Conservation (phyloP, 1,140 invertebrate species). For the Proctacanthus coquilletti region DNA sequence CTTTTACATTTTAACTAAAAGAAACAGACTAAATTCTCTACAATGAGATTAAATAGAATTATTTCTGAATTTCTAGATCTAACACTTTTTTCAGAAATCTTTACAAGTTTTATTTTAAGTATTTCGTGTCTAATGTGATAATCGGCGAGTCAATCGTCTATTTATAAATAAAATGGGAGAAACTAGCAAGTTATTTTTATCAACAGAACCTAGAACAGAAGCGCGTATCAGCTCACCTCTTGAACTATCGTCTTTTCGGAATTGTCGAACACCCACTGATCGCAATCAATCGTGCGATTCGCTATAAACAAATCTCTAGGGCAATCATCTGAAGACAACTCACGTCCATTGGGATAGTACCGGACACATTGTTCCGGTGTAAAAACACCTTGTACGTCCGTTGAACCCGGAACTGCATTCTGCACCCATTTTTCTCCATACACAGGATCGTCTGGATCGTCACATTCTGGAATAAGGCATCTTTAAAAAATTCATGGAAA, state of each 20-base stretch:
- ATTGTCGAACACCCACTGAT: conserved; percentile 33
- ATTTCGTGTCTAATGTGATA: no score
- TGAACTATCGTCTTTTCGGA: conserved; percentile 38
- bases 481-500: conserved; percentile 20
- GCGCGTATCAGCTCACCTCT: conserved; percentile 34
- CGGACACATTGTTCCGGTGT: conserved; percentile 17
- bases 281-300: conserved; percentile 21
- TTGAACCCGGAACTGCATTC: conserved; percentile 29
- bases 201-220: no score
- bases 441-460: conserved; percentile 16
- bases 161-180: no score
- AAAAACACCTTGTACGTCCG: conserved; percentile 16
- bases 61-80: no score
- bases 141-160: no score
- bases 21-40: no score
- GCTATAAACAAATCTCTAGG: conserved; percentile 19
- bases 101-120: no score
- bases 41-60: no score
- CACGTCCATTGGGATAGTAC: conserved; percentile 5
- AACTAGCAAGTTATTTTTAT: no score
- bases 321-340: conserved; percentile 15
- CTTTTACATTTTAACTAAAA: no score
- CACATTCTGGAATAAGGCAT: conserved; percentile 36
- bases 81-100: no score
- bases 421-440: conserved; percentile 31